Base-by-base conservation (phyloP, 2,113 vertebrate genomes). In the Pipra filicauda region DNA sequence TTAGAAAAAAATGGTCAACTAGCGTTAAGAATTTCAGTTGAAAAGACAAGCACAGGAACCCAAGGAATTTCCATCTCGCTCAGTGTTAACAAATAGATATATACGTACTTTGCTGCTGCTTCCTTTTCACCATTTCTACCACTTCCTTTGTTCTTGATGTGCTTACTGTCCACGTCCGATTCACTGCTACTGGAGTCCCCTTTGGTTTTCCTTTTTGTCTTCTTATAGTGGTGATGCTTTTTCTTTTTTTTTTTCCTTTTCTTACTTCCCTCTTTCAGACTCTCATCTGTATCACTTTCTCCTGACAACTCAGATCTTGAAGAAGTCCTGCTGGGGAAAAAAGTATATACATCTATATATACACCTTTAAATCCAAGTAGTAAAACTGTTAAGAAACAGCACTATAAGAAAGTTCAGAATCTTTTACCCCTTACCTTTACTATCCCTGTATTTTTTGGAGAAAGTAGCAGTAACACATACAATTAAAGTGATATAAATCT, bases 231-330 rank as follows among this genome's bases (percentile, higher is more conserved):
- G 30, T 96, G 96, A 75, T 98, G 98, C 46, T 98, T 98, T 93
- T 97, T 98, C 74, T 98, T 99, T 41, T 98, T 98, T 91, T 95
- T 98, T 80, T 98, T 99, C 84, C 98, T 98, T 91, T 98, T 99
- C 95, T 97, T 99, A 96, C 97, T 97, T 30, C 93, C n/a, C 77
- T 96, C 97, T 67, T 89, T 90, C 49, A 94, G 52, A 62, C 81
- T 96, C 31, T 92, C 90, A 73, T 94, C 71, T 17, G 51, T 46
- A 84, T 98, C 96, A 76, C 88, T 94, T 72, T 97, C 96, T 66
- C 89, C 95, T 15, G 95, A 89, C 58, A 85, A 88, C 74, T 97
- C 97, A 86, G 95, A 96, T 31, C 82, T 96, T 73, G 96, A 91
- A 78, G 94, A 43, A 91, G 82, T 96, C 91, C 97, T 98, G 73